Percentiles rank a stretch among this genome's conserved stretches.
Conservation (phyloP, 2,113 vertebrate species). For the Bucco capensis region DNA sequence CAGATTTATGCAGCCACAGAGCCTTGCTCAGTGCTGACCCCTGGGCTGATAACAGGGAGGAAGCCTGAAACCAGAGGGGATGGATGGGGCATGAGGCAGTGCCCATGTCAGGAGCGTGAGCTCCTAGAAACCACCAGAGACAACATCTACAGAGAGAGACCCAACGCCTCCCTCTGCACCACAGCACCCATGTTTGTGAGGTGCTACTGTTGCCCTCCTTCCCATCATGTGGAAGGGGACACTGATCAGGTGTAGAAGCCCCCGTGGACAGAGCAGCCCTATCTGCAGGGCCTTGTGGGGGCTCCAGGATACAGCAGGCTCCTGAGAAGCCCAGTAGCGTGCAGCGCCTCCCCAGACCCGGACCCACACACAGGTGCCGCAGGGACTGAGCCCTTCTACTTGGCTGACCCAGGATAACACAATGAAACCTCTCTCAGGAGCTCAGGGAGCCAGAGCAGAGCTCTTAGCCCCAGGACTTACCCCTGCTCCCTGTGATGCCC, state of each 20-base stretch:
- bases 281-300: not conserved
- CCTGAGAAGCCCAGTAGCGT: not conserved
- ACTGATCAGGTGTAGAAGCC: not conserved
- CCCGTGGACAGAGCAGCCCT: not conserved
- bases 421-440: not conserved
- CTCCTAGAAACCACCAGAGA: not conserved
- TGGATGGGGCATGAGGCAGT: not conserved
- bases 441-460: not conserved
- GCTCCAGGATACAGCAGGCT: not conserved
- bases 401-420: not conserved
- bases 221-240: rapidly evolving
- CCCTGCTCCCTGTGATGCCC: not conserved
- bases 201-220: not conserved
- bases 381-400: not conserved
- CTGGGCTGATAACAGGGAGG: not conserved
- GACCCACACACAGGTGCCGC: not conserved
- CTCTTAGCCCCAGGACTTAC: not conserved
- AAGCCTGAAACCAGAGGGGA: not conserved
- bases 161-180: rapidly evolving
- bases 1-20: conserved; percentile 14
- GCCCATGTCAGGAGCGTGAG: not conserved
- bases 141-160: not conserved
- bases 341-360: not conserved
- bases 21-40: not conserved
- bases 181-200: rapidly evolving